Conservation (phyloP, 2,888 invertebrate species). For the Odontomyia ornata region DNA sequence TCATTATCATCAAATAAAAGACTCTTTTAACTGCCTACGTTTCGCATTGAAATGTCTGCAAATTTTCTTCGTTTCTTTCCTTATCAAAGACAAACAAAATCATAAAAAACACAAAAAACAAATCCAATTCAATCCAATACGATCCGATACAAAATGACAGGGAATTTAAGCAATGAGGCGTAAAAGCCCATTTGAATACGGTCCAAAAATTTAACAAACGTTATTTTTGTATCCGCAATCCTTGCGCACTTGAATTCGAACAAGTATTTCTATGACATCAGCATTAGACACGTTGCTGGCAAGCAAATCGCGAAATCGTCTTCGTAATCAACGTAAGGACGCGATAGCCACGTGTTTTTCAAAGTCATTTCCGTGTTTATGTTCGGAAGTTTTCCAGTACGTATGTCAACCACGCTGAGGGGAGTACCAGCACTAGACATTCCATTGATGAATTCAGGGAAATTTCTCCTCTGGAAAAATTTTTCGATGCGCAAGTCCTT, state of each 20-base stretch:
- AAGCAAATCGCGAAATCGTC: no score
- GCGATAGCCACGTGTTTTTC: not conserved
- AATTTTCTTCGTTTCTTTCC: not conserved
- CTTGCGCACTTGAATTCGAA: not conserved
- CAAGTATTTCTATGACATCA: not conserved
- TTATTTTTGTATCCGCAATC: constrained; percentile 6
- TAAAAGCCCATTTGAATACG: constrained; percentile 11
- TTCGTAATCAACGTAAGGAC: not conserved
- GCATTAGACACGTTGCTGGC: not conserved
- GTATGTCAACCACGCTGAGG: not conserved
- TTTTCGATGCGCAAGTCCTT: not conserved
- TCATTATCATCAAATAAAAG: no score
- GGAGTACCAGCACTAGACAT: not conserved
- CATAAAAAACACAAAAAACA: not conserved
- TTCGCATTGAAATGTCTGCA: constrained; percentile 8
- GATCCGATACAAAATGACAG: not conserved
- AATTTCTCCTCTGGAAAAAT: not conserved
- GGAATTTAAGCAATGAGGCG: constrained; percentile 10
- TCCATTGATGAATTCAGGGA: not conserved
- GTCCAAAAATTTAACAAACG: constrained; percentile 1
- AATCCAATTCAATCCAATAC: constrained; percentile 32
- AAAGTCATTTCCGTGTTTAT: constrained; percentile 9
- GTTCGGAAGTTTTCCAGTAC: not conserved
- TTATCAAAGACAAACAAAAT: no score
- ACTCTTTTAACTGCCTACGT: not conserved